Evolutionary conservation across 2,888 invertebrate species (phyloP).

Genomic region (Trichacis sp.): DNA sequence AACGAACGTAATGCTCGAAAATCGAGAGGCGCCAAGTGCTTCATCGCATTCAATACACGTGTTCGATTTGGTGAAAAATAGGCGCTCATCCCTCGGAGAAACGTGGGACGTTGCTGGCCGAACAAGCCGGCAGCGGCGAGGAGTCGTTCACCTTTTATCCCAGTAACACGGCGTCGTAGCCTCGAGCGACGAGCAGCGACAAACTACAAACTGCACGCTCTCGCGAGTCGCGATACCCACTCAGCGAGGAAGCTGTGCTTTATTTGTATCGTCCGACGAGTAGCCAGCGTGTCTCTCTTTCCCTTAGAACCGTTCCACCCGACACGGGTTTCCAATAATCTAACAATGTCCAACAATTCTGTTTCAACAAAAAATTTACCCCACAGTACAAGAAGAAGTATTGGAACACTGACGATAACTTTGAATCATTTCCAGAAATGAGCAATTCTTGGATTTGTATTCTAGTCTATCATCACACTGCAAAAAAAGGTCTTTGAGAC

Average conservation of each 20-base stretch:
- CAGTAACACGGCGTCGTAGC: constrained; percentile 68
- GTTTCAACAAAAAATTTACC: too few species aligned
- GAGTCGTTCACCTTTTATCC: constrained; percentile 70
- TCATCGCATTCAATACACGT: background rate
- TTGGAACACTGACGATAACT: too few species aligned
- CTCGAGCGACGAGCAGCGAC: constrained; percentile 58
- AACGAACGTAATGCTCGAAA: background rate
- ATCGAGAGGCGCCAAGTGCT: background rate
- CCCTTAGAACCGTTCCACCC: constrained; percentile 46
- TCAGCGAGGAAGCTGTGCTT: constrained; percentile 52
- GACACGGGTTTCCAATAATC: constrained; percentile 17
- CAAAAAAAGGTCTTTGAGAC: too few species aligned
- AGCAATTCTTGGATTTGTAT: too few species aligned
- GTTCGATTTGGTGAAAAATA: constrained; percentile 53
- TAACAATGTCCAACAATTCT: too few species aligned
- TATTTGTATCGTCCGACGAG: constrained; percentile 60
- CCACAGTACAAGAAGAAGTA: too few species aligned
- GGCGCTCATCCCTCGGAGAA: constrained; percentile 59
- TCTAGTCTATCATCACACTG: too few species aligned
- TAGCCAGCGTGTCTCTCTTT: constrained; percentile 56
- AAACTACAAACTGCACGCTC: constrained; percentile 60
- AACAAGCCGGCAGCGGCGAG: constrained; percentile 56
- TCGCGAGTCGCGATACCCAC: constrained; percentile 48
- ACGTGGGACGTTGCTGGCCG: constrained; percentile 60
- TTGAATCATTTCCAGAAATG: too few species aligned